Conservation (phyloP, 2,797 vertebrate genomes). For the Acrossocheilus fasciatus region DNA sequence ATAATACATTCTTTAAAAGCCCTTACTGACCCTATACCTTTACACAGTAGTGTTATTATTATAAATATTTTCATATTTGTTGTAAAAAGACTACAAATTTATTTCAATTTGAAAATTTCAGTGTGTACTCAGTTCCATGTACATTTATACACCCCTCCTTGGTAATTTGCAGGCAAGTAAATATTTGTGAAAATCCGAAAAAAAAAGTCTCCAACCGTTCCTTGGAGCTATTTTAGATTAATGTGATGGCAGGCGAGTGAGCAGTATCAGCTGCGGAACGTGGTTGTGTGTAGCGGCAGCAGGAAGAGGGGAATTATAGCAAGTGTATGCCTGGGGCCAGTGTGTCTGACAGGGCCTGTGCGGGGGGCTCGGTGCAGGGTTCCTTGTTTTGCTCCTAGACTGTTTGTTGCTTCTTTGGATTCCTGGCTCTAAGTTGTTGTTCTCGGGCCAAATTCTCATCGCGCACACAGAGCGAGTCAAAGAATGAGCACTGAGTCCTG, state of each 20-base stretch:
- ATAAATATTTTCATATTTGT: not conserved
- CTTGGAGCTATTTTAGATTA: conserved; percentile 26
- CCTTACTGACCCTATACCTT: not conserved
- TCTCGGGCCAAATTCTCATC: conserved; percentile 73
- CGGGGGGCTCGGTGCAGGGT: conserved; percentile 44
- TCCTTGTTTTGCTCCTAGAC: conserved; percentile 62
- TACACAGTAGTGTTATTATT: not conserved
- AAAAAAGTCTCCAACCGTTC: not conserved
- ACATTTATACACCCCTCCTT: not conserved
- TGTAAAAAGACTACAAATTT: not conserved
- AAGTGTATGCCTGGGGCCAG: conserved; percentile 44
- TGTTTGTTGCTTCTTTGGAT: conserved; percentile 67
- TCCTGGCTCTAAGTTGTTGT: conserved; percentile 70
- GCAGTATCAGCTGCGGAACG: conserved; percentile 37
- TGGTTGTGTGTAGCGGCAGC: conserved; percentile 12
- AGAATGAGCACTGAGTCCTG: conserved; percentile 66
- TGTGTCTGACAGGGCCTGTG: conserved; percentile 40
- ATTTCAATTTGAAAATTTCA: not conserved
- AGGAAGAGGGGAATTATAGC: conserved; percentile 37
- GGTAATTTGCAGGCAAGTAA: conserved; percentile 34
- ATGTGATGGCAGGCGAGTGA: conserved; percentile 21
- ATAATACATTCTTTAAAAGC: not conserved
- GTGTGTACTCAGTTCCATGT: not conserved
- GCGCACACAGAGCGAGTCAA: conserved; percentile 71
- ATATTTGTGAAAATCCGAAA: conserved; percentile 17